phyloP scores from a whole-genome alignment of 1,140 invertebrate genomes.

The Cotesia glomerata region DNA sequence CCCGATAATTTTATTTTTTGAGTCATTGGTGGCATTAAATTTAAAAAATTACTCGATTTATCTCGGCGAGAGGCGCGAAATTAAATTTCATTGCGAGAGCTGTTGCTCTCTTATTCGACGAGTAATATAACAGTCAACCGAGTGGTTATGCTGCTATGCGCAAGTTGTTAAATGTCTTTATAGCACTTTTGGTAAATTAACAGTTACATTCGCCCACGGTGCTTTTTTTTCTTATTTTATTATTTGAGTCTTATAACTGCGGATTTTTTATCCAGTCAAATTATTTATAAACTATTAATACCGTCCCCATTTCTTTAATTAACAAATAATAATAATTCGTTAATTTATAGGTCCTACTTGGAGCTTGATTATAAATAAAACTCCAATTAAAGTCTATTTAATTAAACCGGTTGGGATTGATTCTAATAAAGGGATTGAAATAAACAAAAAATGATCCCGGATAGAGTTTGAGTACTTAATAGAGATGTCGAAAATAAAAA shows the following conservation, averaged over 20 bases:
- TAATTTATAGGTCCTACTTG: too few relatives aligned
- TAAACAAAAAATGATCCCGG: too few relatives aligned
- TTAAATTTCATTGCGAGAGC: slow-evolving; percentile 12
- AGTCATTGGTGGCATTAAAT: neutral
- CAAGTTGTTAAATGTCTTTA: slow-evolving; percentile 2
- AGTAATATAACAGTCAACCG: neutral
- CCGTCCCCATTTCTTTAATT: neutral
- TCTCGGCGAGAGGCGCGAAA: slow-evolving; percentile 4
- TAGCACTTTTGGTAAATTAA: neutral
- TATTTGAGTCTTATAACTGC: neutral
- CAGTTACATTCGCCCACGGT: neutral
- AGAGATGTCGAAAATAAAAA: neutral
- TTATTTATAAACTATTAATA: neutral
- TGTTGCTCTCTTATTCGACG: neutral
- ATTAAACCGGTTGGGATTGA: too few relatives aligned
- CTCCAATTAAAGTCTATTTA: too few relatives aligned
- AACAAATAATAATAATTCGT: neutral
- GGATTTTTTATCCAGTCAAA: neutral
- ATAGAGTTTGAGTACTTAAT: neutral
- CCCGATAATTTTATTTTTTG: neutral
- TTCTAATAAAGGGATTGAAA: too few relatives aligned
- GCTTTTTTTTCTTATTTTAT: neutral
- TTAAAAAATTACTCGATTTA: slow-evolving; percentile 1
- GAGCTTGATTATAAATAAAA: too few relatives aligned
- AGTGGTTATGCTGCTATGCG: neutral